Base-by-base conservation (phyloP, 2,888 invertebrate species). In the Leptarthrus brevirostris region DNA sequence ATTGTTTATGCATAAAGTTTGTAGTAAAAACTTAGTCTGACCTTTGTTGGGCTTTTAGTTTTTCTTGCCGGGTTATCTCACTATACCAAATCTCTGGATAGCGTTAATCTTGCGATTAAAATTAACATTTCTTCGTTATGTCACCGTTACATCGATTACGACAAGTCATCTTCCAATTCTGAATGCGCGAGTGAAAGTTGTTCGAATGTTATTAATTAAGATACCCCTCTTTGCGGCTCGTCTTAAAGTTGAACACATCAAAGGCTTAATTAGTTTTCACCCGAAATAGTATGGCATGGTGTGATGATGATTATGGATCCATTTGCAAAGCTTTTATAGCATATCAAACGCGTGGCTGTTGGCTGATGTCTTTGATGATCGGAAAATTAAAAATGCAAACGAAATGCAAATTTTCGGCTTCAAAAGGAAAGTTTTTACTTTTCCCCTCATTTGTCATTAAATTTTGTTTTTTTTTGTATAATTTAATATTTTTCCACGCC, bases 341-440 rank as follows among this genome's bases (percentile, higher is more conserved):
- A 40, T 40, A 40, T 40, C 40, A n/a, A 40, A n/a, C 8, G 40
- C 40, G 40, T 40, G 40, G 12, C 40, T 30, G n/a, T n/a, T n/a
- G n/a, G n/a, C n/a, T n/a, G n/a, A n/a, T n/a, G n/a, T n/a, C n/a
- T 40, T 40, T 40, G 40, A 40, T n/a, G 40, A 40, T 40, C 40
- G 40, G 40, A 8, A 40, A 40, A 40, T 40, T 40, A 12, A 12
- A 40, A 40, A 40, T 40, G 40, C 40, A 40, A 12, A 40, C 18
- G 58, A 58, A 58, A 58, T 58, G 58, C 58, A 58, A 58, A 58
- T 58, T 58, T 20, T 20, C 36, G 36, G 36, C 58, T 40, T 58
- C 58, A 58, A 58, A 58, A 36, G 4, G 36, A 58, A 58, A 58
- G 36, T 58, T 58, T n/a, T 58, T 18, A 58, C 36, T 58, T 58